Conservation (phyloP, 2,888 invertebrate species). For the Drosophila neonasuta region DNA sequence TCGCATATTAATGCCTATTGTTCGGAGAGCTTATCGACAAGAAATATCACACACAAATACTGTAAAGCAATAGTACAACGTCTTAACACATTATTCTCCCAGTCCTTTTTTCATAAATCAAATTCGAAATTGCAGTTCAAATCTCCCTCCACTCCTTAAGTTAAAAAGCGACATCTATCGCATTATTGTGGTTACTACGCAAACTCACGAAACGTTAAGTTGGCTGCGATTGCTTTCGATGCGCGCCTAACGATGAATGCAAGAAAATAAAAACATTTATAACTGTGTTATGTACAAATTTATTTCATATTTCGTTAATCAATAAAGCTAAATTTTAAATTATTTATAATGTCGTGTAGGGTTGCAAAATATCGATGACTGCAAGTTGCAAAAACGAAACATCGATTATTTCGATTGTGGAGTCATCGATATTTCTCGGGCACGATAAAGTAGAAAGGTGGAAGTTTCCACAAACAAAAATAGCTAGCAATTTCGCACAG, state of each 20-base stretch:
- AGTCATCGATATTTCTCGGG: background rate
- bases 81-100: background rate
- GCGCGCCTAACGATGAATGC: background rate
- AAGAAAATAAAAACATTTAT: too few relatives aligned
- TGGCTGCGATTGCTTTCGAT: background rate
- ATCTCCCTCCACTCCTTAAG: background rate
- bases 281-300: too few relatives aligned
- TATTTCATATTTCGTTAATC: too few relatives aligned
- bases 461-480: constrained; percentile 59
- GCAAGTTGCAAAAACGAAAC: background rate
- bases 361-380: constrained; percentile 5
- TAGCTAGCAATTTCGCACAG: constrained; percentile 55
- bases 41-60: background rate
- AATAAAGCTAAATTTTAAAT: too few relatives aligned
- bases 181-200: background rate
- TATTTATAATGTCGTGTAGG: constrained; percentile 8
- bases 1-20: constrained; percentile 35
- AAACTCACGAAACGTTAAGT: background rate
- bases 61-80: background rate
- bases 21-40: background rate
- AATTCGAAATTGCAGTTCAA: background rate
- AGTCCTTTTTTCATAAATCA: background rate
- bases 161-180: background rate
- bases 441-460: constrained; percentile 38
- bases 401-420: background rate